phyloP scores from a whole-genome alignment of 2,113 vertebrate species.

The Takifugu bimaculatus region DNA sequence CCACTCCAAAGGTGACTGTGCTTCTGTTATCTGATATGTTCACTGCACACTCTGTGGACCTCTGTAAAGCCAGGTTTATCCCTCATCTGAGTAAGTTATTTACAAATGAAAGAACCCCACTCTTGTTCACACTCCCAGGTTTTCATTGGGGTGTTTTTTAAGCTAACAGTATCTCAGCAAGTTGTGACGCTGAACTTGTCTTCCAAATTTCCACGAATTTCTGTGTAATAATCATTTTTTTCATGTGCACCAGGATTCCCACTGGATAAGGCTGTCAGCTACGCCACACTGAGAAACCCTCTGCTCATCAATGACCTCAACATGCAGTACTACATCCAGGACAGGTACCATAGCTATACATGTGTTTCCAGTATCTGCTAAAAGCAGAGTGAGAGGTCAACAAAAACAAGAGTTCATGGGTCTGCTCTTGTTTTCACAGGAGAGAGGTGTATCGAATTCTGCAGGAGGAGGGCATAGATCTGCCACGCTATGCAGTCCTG shows the following conservation, averaged over 20 bases:
- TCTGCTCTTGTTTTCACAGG: constrained; percentile 62
- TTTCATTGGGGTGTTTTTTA: neutral
- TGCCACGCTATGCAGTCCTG: constrained; percentile 93
- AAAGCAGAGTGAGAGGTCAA: neutral
- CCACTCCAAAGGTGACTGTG: constrained; percentile 90
- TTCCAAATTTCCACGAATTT: too few relatives aligned
- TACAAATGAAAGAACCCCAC: constrained; percentile 3
- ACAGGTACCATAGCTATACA: constrained; percentile 76
- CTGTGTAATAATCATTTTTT: neutral
- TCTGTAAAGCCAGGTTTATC: too few relatives aligned
- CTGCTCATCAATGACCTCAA: constrained; percentile 96
- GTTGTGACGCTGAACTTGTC: neutral
- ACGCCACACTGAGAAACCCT: constrained; percentile 91
- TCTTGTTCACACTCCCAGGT: neutral
- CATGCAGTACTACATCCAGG: constrained; percentile 99
- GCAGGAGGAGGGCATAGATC: constrained; percentile 94
- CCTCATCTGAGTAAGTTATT: neutral
- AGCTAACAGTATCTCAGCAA: neutral
- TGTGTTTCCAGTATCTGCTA: neutral
- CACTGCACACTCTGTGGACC: too few relatives aligned
- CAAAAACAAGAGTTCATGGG: neutral
- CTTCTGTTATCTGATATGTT: neutral
- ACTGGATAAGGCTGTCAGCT: constrained; percentile 95
- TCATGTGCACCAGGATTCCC: constrained; percentile 82
- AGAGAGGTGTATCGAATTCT: constrained; percentile 97